Base-by-base conservation (phyloP, 2,113 vertebrate species). In the Capreolus pygargus region DNA sequence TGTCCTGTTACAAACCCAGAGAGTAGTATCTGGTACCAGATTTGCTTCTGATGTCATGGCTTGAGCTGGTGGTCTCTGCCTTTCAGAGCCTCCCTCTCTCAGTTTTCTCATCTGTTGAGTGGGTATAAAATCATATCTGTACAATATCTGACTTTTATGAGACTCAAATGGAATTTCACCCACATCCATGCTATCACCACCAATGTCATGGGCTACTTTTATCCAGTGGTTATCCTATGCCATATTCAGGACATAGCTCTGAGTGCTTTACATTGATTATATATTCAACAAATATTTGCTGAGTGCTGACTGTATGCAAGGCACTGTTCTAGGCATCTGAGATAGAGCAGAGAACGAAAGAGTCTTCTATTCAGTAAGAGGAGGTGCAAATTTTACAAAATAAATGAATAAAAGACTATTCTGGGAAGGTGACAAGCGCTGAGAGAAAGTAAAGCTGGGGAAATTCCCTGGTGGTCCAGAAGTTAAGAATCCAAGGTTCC, bases 141-240 rank as follows among this genome's bases (percentile, higher is more conserved):
- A 19, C 0, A 1, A 61, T 16, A 8, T 13, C 47, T 2, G 6
- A 39, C 1, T 82, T 27, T 30, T 82, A 25, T 10, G 52, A 33
- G 28, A 43, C 55, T 21, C 19, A 6, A 21, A 5, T 2, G 6
- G 45, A 58, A 76, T 55, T 12, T 28, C 28, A 9, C 36, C 15
- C 6, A 2, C 5, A 12, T 21, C 45, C 3, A 2, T 2, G 45
- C 16, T 11, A 0, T 83, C 50, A 52, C 14, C 70, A 3, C 30
- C 33, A 52, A 0, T 1, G 36, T 74, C 89, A 28, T 1, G 10
- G 30, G 39, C 45, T 8, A 6, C n/a, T 16, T 95, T 67, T 23
- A 55, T 28, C 57, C 25, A 33, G 45, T 19, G 16, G 39, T 57
- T 36, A 74, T 23, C 67, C 67, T 39, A 39, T 33, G 1, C 25